Percentiles rank a stretch among this genome's conserved stretches.
Evolutionary conservation across 1,140 invertebrate genomes (phyloP).

Genomic region (Sesamia nonagrioides): DNA sequence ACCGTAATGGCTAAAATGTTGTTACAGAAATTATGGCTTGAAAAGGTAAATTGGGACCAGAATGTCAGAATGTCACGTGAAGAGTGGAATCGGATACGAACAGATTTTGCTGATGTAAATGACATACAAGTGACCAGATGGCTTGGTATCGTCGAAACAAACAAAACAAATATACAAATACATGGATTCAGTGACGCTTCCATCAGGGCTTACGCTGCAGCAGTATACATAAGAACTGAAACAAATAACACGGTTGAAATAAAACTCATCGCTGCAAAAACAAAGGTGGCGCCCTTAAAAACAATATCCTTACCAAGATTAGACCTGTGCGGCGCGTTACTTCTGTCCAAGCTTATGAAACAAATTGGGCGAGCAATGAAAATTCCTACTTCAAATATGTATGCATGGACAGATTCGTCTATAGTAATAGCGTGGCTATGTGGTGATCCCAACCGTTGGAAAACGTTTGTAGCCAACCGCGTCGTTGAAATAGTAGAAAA

Average conservation of each 20-base stretch:
- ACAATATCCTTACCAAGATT: conserved; percentile 63
- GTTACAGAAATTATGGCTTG: conserved; percentile 75
- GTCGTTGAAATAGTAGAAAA: no score
- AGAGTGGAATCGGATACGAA: conserved; percentile 49
- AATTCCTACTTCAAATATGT: conserved; percentile 19
- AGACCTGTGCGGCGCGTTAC: conserved; percentile 65
- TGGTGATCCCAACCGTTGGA: conserved; percentile 35
- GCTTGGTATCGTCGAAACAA: neutral
- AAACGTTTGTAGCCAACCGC: no score
- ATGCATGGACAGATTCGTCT: conserved; percentile 50
- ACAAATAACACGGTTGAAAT: neutral
- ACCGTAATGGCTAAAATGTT: conserved; percentile 73
- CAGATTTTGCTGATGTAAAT: conserved; percentile 47
- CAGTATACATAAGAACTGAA: neutral
- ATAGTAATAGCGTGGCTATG: conserved; percentile 35
- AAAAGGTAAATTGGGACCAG: conserved; percentile 70
- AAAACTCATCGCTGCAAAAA: conserved; percentile 43
- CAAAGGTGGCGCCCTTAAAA: conserved; percentile 72
- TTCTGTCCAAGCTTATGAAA: conserved; percentile 39
- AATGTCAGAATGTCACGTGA: conserved; percentile 46
- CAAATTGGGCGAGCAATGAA: conserved; percentile 26
- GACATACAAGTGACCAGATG: conserved; percentile 29
- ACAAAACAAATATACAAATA: conserved; percentile 21
- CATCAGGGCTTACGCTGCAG: neutral
- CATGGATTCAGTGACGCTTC: conserved; percentile 49